Evolutionary conservation across 2,888 invertebrate genomes (phyloP), one percentile per base, ranked within the genome.

Genomic region (Polyommatus iphigenia): DNA sequence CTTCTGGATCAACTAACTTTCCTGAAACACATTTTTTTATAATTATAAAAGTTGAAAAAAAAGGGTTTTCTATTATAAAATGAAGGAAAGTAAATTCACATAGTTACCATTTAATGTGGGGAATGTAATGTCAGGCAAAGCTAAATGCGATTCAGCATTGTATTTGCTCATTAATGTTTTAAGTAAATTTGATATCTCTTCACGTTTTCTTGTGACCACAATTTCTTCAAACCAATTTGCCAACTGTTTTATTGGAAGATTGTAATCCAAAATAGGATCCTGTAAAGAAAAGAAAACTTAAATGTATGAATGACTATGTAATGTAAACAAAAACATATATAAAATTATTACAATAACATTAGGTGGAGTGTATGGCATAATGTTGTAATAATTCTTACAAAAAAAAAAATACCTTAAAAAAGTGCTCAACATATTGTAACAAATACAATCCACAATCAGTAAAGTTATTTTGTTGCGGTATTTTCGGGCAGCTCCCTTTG

Each of bases 391-490:
- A 67, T 20, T 29, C 15, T 15, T 15, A 15, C 15, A 67, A 5
- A 67, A 29, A 18, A 29, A 0, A 24, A 46, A 50, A 29, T 18
- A 97, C 98, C 95, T 96, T 96, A 90, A 99, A 99, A 93, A 99
- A 99, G 80, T 97, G 97, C 92, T 99, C 99, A 6, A 98, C 98
- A 94, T 99, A 99, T 89, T 99, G 99, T 78, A 99, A 93, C 79
- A 99, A 95, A 91, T 97, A 99, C 18, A 99, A 94, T 0, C 99
- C 99, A 91, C 99, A 99, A 89, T 99, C 99, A 67, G 97, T 98
- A 87, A 97, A 98, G 94, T 99, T 99, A 82, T 97, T 97, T 92
- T 99, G 99, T 88, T 99, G 99, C n/a, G 99, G 99, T 81, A 98
- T 98, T 93, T 97, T 97, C 0, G 98, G 98, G 85, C 96, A 96